A percentile compares a stretch with the other conserved stretches of the same genome.
Evolutionary conservation across 2,888 invertebrate genomes (phyloP).

Genomic region (Tenthredo amoena): DNA sequence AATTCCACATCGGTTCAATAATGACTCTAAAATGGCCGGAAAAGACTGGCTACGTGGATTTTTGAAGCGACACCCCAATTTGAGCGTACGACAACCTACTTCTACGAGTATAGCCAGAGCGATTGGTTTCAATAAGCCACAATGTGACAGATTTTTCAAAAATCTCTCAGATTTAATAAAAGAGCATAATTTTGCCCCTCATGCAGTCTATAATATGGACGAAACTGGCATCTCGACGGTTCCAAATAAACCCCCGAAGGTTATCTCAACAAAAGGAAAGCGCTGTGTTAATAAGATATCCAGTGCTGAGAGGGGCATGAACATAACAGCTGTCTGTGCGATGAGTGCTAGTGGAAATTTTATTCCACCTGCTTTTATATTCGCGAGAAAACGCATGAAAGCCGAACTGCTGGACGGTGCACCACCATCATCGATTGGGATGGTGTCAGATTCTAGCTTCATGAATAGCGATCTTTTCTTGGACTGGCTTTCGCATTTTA

Average conservation of each 20-base stretch:
- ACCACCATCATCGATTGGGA: slow-evolving; percentile 54
- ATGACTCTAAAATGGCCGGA: slow-evolving; percentile 56
- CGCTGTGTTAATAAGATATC: slow-evolving; percentile 58
- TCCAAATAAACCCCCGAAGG: slow-evolving; percentile 56
- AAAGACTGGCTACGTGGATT: slow-evolving; percentile 58
- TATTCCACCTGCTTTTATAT: slow-evolving; percentile 58
- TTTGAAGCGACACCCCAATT: slow-evolving; percentile 45
- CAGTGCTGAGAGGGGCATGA: slow-evolving; percentile 61
- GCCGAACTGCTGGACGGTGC: slow-evolving; percentile 54
- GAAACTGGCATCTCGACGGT: slow-evolving; percentile 59
- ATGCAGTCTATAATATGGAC: slow-evolving; percentile 56
- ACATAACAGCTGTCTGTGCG: slow-evolving; percentile 54
- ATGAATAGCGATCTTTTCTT: slow-evolving; percentile 57
- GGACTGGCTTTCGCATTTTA: slow-evolving; percentile 59
- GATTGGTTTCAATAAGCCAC: slow-evolving; percentile 55
- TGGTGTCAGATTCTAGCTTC: slow-evolving; percentile 58
- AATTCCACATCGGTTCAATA: slow-evolving; percentile 59
- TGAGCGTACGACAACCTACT: slow-evolving; percentile 54
- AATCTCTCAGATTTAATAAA: slow-evolving; percentile 52
- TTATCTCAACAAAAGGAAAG: slow-evolving; percentile 58
- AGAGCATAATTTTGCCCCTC: slow-evolving; percentile 52
- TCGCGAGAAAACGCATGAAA: slow-evolving; percentile 57
- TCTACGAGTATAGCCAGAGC: slow-evolving; percentile 53
- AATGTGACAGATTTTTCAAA: slow-evolving; percentile 54
- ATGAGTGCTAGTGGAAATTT: slow-evolving; percentile 55